phyloP scores from a whole-genome alignment of 2,888 invertebrate genomes.

The Rosalia funebris region DNA sequence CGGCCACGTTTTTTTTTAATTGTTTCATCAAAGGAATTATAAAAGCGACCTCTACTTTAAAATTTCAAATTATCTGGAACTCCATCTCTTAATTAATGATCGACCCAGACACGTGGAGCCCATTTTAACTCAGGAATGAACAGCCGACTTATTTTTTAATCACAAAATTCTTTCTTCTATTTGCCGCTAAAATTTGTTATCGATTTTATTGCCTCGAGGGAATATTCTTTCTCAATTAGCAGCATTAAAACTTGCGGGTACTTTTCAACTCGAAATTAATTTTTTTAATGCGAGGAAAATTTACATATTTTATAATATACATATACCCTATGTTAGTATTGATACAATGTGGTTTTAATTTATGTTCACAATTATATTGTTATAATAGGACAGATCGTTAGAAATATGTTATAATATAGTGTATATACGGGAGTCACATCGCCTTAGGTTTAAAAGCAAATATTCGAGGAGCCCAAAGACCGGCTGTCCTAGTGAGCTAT shows the following conservation, averaged over 20 bases:
- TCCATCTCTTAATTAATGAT: conserved; percentile 24
- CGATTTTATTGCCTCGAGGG: conserved; percentile 14
- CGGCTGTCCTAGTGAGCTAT: too few relatives aligned
- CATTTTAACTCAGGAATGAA: conserved; percentile 22
- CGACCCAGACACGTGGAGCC: conserved; percentile 18
- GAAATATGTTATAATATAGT: too few relatives aligned
- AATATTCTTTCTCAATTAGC: conserved; percentile 5
- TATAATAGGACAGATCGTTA: too few relatives aligned
- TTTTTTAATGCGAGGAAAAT: too few relatives aligned
- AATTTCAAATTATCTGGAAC: conserved; percentile 24
- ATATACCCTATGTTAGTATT: too few relatives aligned
- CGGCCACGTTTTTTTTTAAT: conserved; percentile 20
- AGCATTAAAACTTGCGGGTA: conserved; percentile 8
- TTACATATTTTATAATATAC: too few relatives aligned
- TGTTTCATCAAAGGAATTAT: conserved; percentile 24
- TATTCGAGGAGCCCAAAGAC: too few relatives aligned
- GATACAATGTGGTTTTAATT: too few relatives aligned
- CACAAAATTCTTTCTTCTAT: conserved; percentile 23
- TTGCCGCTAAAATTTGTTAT: conserved; percentile 18
- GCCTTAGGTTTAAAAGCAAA: too few relatives aligned
- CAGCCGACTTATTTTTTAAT: conserved; percentile 24
- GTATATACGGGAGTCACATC: too few relatives aligned
- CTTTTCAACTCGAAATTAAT: too few relatives aligned
- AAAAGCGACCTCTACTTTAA: conserved; percentile 18
- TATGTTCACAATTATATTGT: too few relatives aligned